These are phyloP conservation scores for Hipposideros armiger DNA, from an alignment of 2,113 vertebrate genomes.

Conservation along the genomic window DNA sequence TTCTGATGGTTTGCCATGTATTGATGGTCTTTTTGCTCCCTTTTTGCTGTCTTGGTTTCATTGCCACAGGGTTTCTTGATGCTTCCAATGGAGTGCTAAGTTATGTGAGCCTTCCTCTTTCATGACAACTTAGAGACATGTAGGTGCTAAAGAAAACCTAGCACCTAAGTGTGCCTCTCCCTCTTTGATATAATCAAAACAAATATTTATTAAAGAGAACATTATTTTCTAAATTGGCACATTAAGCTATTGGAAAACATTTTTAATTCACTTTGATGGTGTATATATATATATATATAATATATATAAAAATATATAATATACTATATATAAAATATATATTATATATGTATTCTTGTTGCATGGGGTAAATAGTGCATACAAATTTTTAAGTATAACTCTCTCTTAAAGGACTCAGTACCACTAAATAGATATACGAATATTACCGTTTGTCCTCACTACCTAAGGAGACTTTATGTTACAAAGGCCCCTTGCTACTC, in stretches of 20 bases:
- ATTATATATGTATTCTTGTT: not conserved
- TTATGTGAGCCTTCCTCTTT: not conserved
- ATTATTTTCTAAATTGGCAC: not conserved
- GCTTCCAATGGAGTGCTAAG: not conserved
- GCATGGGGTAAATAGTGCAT: not conserved
- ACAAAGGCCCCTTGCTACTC: not conserved
- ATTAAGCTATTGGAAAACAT: not conserved
- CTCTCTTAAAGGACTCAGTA: not conserved
- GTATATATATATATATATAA: not conserved
- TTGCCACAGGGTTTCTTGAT: not conserved
- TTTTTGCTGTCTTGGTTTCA: not conserved
- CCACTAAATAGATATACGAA: not conserved
- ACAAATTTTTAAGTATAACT: not conserved
- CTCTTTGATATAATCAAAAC: not conserved
- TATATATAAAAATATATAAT: too few relatives aligned
- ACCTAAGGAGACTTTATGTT: not conserved
- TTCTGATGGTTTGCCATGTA: not conserved
- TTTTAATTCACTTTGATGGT: slow-evolving; percentile 19
- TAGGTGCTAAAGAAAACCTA: not conserved
- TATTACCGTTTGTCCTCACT: not conserved
- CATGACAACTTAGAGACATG: not conserved
- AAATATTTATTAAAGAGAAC: slow-evolving; percentile 3
- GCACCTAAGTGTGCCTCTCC: not conserved
- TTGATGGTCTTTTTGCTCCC: not conserved
- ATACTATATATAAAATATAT: too few relatives aligned